These are phyloP conservation scores for Portunus trituberculatus DNA, from an alignment of 1,140 invertebrate genomes.

Conservation along the genomic window DNA sequence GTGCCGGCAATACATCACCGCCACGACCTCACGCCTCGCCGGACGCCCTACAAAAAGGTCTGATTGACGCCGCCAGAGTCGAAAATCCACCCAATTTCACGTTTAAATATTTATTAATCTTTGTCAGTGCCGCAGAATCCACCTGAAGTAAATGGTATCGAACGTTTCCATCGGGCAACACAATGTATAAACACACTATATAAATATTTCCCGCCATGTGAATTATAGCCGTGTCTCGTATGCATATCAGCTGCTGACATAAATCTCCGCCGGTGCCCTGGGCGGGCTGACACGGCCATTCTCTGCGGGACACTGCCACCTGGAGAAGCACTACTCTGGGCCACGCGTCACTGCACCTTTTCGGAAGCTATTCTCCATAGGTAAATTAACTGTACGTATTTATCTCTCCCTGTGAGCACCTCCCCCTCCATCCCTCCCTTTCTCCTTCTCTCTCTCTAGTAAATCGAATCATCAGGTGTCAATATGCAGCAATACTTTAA, in stretches of 20 bases:
- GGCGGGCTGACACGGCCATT: not conserved
- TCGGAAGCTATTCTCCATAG: not conserved
- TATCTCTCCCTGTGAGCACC: not conserved
- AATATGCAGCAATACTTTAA: not conserved
- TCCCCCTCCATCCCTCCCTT: not conserved
- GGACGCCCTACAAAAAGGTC: not conserved
- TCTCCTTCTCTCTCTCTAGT: not conserved
- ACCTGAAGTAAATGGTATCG: not conserved
- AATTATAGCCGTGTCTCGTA: slow-evolving; percentile 12
- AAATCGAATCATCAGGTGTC: not conserved
- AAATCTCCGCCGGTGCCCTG: not conserved
- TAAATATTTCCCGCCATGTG: slow-evolving; percentile 27
- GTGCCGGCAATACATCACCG: slow-evolving; percentile 15
- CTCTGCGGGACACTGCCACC: not conserved
- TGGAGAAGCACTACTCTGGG: not conserved
- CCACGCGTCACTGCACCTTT: not conserved
- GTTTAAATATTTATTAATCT: slow-evolving; percentile 54
- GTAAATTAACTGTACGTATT: not conserved
- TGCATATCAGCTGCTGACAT: slow-evolving; percentile 44
- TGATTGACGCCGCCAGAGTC: slow-evolving; percentile 9
- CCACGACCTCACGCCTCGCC: slow-evolving; percentile 28
- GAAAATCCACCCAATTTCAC: slow-evolving; percentile 50
- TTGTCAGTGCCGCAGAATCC: not conserved
- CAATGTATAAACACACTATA: slow-evolving; percentile 13
- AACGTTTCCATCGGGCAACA: not conserved